A percentile compares a stretch with the other conserved stretches of the same genome.
phyloP scores from a whole-genome alignment of 2,113 vertebrate species.

The Neolamprologus toae region DNA sequence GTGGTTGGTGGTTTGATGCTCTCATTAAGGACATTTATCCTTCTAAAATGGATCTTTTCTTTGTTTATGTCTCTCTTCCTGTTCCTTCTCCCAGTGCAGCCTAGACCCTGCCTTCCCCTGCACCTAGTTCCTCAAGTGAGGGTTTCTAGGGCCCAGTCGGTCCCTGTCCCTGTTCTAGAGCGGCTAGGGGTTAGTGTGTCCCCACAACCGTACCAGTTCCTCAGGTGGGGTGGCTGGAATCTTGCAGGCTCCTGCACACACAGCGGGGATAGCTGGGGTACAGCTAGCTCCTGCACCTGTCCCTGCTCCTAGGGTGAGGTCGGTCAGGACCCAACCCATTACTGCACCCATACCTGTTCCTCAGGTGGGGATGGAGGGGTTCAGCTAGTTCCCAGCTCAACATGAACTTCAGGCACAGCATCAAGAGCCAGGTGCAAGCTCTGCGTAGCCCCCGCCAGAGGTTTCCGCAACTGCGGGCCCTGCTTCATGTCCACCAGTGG shows the following conservation, averaged over 20 bases:
- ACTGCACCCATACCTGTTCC: neutral
- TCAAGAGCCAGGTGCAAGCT: neutral
- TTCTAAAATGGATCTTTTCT: neutral
- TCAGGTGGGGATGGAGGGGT: neutral
- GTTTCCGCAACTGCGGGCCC: neutral
- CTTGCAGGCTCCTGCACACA: neutral
- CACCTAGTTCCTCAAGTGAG: neutral
- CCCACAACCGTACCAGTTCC: accelerated
- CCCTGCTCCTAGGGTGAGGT: neutral
- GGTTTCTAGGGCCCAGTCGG: neutral
- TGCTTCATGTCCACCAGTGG: neutral
- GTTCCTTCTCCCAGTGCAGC: neutral
- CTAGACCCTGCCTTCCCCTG: neutral
- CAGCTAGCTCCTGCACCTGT: neutral
- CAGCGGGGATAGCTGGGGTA: neutral
- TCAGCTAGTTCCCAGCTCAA: neutral
- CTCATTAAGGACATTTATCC: neutral
- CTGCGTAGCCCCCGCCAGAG: neutral
- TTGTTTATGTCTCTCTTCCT: neutral
- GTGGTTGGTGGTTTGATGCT: too few relatives aligned
- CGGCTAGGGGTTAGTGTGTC: neutral
- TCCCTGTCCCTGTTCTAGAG: neutral
- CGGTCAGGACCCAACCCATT: neutral
- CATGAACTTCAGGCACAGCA: neutral
- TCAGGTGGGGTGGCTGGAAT: accelerated